phyloP scores from a whole-genome alignment of 2,113 vertebrate genomes.

The Piliocolobus tephrosceles region DNA sequence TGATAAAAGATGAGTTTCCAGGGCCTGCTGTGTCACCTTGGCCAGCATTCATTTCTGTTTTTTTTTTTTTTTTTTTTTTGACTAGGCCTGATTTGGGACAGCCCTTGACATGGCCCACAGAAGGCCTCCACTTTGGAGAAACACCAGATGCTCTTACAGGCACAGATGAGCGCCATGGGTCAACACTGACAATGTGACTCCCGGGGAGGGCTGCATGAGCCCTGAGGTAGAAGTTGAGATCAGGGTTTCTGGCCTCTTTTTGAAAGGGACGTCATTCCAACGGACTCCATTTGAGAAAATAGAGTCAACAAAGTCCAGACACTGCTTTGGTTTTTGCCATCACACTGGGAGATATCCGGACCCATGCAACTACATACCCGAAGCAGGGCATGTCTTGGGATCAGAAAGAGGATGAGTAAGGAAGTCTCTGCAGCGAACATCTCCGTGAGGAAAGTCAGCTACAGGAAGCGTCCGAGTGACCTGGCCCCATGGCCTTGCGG shows the following conservation, averaged over 20 bases:
- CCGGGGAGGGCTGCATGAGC: too few relatives aligned
- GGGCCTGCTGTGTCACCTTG: not conserved
- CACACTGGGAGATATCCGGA: not conserved
- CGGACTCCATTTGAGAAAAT: not conserved
- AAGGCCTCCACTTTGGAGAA: not conserved
- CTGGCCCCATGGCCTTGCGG: accelerated
- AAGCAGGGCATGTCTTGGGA: not conserved
- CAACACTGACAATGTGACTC: not conserved
- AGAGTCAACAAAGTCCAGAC: not conserved
- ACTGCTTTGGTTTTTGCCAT: not conserved
- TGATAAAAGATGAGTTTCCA: not conserved
- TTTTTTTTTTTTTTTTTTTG: not conserved
- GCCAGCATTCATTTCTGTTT: not conserved
- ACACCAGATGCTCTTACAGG: not conserved
- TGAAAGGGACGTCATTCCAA: not conserved
- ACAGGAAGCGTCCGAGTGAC: not conserved
- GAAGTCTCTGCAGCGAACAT: too few relatives aligned
- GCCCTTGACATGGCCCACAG: not conserved
- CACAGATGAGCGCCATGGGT: accelerated
- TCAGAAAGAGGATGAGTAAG: not conserved
- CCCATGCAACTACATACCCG: accelerated
- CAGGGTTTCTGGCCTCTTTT: not conserved
- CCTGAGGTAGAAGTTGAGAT: accelerated
- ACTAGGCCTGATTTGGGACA: not conserved
- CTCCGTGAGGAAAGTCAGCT: not conserved